Evolutionary conservation across 2,797 vertebrate species (phyloP), one percentile per base, ranked within the genome.

Genomic region (Amblyraja radiata): DNA sequence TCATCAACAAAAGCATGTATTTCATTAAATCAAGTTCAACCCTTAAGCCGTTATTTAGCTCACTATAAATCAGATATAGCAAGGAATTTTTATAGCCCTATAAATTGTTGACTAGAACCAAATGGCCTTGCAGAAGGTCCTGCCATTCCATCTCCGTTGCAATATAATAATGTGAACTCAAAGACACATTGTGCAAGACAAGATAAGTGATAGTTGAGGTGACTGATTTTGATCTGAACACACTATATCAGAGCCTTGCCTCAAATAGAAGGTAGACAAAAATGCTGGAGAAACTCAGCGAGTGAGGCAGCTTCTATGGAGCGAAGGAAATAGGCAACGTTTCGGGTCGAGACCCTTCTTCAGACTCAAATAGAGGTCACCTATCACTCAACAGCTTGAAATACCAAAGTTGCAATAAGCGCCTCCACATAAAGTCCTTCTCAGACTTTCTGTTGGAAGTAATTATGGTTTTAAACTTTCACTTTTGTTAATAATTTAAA

Each of bases 61-160:
- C 36, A 6, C 71, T 54, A 92, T 92, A 92, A 92, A 92, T 92
- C 90, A 92, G 71, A 76, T 92, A 92, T 58, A 18, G 46, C 71
- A 74, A 92, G 90, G 90, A 92, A 92, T 76, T 92, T 92, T 92
- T 92, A 92, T 76, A 14, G 39, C 73, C 90, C 71, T 71, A 92
- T 92, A 76, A 92, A 92, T 54, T 92, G 23, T 76, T 92, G 90
- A 76, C 71, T n/a, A 28, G 46, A 92, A 58, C 90, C 90, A 76
- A 92, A 92, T 92, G 90, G 90, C 25, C 84, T 90, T 73, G 84
- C n/a, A 32, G 28, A 90, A 90, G 65, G 88, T 21, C 32, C 65
- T 92, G 71, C 46, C 14, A 25, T 18, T 76, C 46, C 11, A n/a
- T 92, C 90, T 92, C 39, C 36, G 39, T 21, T 74, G 90, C 23